phyloP scores from a whole-genome alignment of 2,797 vertebrate species.

The Diglossa cyanea region DNA sequence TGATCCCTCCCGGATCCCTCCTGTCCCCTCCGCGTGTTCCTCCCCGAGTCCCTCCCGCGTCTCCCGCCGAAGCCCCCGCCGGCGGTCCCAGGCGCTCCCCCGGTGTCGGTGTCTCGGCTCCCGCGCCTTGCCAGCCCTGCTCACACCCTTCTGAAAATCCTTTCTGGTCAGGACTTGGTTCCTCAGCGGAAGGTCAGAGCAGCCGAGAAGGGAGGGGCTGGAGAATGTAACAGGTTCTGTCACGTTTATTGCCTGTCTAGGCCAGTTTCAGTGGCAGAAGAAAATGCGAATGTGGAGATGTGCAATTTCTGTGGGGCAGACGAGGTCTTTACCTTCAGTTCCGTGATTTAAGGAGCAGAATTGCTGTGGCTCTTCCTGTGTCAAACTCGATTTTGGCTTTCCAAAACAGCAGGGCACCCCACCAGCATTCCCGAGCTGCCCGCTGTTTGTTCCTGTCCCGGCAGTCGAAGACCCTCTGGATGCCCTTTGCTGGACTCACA shows the following conservation, averaged over 20 bases:
- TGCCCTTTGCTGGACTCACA: fast-evolving
- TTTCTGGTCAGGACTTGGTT: too few species aligned
- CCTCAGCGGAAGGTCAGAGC: not conserved
- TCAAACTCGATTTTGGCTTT: not conserved
- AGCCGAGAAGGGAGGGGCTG: not conserved
- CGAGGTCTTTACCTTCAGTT: too few species aligned
- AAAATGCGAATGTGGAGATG: not conserved
- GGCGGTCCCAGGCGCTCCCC: fast-evolving
- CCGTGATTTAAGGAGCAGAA: not conserved
- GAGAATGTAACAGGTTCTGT: too few species aligned
- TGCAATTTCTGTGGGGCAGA: too few species aligned
- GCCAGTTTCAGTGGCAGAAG: not conserved
- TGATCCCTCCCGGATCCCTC: too few species aligned
- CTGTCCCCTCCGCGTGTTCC: too few species aligned
- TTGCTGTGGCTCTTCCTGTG: not conserved
- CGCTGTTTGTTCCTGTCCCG: too few species aligned
- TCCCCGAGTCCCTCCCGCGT: fast-evolving
- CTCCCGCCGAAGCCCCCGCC: not conserved
- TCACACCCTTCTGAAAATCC: not conserved
- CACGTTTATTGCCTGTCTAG: fast-evolving
- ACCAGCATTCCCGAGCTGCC: not conserved
- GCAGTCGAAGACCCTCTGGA: fast-evolving
- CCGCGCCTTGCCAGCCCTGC: not conserved
- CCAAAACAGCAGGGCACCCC: not conserved
- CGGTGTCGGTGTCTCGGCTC: too few species aligned